These are phyloP conservation scores for Phytoseiulus persimilis DNA, from an alignment of 2,888 invertebrate species.

Conservation along the genomic window DNA sequence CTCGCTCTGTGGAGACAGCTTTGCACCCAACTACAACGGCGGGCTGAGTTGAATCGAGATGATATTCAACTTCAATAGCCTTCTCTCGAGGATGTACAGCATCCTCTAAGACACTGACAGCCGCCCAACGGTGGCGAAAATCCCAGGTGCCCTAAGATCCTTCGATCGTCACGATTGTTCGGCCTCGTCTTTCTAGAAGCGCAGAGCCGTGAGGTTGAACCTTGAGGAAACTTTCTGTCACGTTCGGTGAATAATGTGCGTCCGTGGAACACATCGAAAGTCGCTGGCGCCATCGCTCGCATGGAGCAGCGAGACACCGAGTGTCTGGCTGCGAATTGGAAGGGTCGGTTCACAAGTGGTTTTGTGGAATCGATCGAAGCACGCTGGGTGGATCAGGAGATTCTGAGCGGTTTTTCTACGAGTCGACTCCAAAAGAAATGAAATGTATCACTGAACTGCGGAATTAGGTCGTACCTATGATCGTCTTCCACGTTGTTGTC, in stretches of 20 bases:
- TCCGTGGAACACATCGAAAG: background rate
- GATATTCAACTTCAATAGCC: background rate
- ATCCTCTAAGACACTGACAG: no score
- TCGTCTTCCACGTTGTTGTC: constrained; percentile 5
- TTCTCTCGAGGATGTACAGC: background rate
- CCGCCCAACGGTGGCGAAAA: no score
- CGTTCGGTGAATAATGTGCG: background rate
- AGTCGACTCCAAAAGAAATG: background rate
- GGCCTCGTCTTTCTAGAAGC: no score
- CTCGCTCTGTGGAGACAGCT: background rate
- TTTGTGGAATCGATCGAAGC: background rate
- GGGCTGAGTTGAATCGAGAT: background rate
- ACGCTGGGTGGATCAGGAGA: background rate
- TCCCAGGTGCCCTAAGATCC: no score
- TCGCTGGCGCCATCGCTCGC: background rate
- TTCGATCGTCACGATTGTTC: no score
- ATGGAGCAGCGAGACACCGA: background rate
- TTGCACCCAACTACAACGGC: background rate
- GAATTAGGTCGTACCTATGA: background rate
- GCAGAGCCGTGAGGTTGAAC: background rate
- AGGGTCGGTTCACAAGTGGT: constrained; percentile 5
- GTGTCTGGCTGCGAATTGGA: background rate
- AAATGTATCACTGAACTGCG: background rate
- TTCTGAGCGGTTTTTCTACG: background rate
- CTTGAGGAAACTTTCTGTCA: background rate